These are phyloP conservation scores for Myotis myotis DNA, from an alignment of 2,797 vertebrate species.

Conservation along the genomic window DNA sequence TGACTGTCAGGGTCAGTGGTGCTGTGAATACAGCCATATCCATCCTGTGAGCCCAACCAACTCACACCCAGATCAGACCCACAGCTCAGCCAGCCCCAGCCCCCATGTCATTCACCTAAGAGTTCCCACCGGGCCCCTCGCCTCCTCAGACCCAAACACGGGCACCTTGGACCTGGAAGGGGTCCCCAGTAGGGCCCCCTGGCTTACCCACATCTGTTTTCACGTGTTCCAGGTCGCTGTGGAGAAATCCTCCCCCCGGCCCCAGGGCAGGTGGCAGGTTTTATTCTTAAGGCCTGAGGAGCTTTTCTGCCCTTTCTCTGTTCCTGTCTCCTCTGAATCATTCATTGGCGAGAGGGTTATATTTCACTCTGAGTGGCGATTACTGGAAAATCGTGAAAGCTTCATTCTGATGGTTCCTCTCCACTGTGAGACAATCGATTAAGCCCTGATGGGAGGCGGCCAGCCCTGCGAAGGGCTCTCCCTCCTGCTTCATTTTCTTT, in stretches of 20 bases:
- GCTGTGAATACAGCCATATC: not conserved
- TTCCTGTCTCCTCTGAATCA: not conserved
- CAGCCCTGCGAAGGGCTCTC: not conserved
- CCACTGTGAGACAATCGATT: not conserved
- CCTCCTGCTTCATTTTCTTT: not conserved
- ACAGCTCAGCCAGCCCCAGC: not conserved
- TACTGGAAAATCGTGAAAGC: not conserved
- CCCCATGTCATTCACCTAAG: too few relatives aligned
- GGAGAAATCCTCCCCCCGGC: not conserved
- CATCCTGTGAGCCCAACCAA: not conserved
- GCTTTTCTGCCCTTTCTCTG: not conserved
- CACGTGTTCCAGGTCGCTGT: not conserved
- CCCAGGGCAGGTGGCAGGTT: not conserved
- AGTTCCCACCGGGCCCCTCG: not conserved
- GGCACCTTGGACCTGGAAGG: not conserved
- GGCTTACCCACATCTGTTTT: not conserved
- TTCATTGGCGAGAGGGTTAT: not conserved
- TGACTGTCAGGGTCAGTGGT: not conserved
- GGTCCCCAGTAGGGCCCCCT: fast-evolving
- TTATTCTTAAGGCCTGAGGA: not conserved
- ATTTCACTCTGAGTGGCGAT: not conserved
- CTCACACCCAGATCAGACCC: not conserved
- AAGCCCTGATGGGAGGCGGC: not conserved
- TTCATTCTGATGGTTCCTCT: not conserved
- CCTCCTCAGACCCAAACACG: not conserved